phyloP scores from a whole-genome alignment of 2,113 vertebrate genomes.

The Mustela lutreola region DNA sequence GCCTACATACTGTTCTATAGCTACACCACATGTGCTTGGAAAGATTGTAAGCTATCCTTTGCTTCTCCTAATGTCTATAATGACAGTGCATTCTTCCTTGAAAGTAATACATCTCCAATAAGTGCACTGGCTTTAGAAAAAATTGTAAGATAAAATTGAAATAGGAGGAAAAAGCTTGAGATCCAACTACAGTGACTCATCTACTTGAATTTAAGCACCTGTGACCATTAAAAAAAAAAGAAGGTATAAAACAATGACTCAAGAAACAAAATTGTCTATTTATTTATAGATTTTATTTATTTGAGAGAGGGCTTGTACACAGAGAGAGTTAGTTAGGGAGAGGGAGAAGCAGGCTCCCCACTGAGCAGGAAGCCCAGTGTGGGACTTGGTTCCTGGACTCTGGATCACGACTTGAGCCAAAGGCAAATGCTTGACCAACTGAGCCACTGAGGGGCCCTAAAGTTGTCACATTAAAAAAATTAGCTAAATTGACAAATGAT shows the following conservation, averaged over 20 bases:
- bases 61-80: background rate
- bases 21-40: background rate
- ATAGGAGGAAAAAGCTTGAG: background rate
- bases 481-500: background rate
- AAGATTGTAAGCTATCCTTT: background rate
- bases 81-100: background rate
- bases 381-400: background rate
- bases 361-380: too few relatives aligned
- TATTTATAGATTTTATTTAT: background rate
- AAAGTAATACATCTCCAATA: background rate
- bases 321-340: background rate
- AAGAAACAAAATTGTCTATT: background rate
- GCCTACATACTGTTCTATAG: background rate
- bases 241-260: background rate
- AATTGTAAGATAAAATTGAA: background rate
- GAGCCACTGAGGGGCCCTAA: background rate
- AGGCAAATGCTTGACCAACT: background rate
- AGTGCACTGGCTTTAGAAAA: background rate
- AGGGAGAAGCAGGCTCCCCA: background rate
- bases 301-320: background rate
- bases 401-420: background rate
- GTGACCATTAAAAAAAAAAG: background rate
- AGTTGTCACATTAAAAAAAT: background rate
- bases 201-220: background rate
- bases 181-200: background rate